Evolutionary conservation across 2,888 invertebrate genomes (phyloP), one percentile per base, ranked within the genome.

Genomic region (Drosophila barbarae): DNA sequence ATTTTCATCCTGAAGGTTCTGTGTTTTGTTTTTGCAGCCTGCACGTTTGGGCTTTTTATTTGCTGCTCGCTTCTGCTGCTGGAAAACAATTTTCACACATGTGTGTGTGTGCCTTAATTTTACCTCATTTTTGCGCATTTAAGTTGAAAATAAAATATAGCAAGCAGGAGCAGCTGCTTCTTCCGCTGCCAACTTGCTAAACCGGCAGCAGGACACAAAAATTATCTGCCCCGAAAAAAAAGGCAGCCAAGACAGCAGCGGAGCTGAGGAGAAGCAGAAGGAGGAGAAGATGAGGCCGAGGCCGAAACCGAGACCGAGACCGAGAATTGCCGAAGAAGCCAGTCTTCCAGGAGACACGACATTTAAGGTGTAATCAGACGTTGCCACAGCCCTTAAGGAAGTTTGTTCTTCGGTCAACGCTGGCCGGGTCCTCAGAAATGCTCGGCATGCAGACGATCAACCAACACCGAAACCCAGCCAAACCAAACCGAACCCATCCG

Each of bases 121-220:
- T 72, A 80, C 85, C 85, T 85, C 81, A 82, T 84, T 84, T 78
- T 74, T 81, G 84, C 84, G 80, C 80, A 82, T 85, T 81, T 81
- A 81, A 81, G 56, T 81, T 76, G 77, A 72, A 85, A 74, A 80
- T 76, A 80, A 82, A 74, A 57, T 75, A 77, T 69, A 74, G 60
- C 74, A 68, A 51, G 57, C 69, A 69, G 44, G 44, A 61, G 66
- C 85, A 83, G 84, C 85, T 79, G 80, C 72, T 59, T 68, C 65
- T 65, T 71, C 71, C 72, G 74, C 67, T 64, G 70, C 44, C 64
- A 74, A 79, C 63, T 80, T 72, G 80, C 66, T 74, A 39, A 74
- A 72, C 64, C 79, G 72, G 74, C 68, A 69, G 73, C 76, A 79
- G 84, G 78, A 84, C 84, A 84, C 82, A 69, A 76, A 68, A 78